Conservation (phyloP, 2,888 invertebrate species). For the Cantharis lateralis region DNA sequence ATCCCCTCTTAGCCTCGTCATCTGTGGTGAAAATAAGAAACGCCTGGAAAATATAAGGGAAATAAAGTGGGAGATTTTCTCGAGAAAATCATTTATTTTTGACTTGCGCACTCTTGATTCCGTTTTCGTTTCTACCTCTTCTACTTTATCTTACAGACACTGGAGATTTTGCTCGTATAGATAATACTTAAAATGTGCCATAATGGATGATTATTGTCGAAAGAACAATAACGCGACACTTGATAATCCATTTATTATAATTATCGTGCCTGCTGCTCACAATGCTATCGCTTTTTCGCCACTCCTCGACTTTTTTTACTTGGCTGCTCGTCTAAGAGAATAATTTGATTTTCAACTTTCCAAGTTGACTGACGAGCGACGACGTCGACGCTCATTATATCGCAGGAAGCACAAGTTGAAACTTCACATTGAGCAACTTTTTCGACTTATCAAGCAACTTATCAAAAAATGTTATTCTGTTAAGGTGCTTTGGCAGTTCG, state of each 20-base stretch:
- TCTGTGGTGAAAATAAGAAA: constrained; percentile 40
- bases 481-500: neutral
- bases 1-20: constrained; percentile 22
- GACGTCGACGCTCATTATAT: neutral
- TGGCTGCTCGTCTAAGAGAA: neutral
- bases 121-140: constrained; percentile 25
- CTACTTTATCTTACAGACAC: constrained; percentile 29
- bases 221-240: constrained; percentile 6
- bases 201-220: constrained; percentile 10
- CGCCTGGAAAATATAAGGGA: constrained; percentile 49
- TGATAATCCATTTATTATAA: neutral
- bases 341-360: neutral
- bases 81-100: constrained; percentile 55
- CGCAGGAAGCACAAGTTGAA: neutral
- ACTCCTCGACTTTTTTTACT: neutral
- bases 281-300: neutral
- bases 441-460: neutral
- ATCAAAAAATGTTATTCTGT: neutral
- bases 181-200: constrained; percentile 18
- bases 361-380: neutral
- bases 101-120: constrained; percentile 49
- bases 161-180: constrained; percentile 19
- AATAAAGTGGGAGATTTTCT: constrained; percentile 53
- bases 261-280: neutral
- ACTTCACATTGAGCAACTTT: neutral